A percentile compares a stretch with the other conserved stretches of the same genome.
phyloP scores from a whole-genome alignment of 2,113 vertebrate species.

The Clinocottus analis region DNA sequence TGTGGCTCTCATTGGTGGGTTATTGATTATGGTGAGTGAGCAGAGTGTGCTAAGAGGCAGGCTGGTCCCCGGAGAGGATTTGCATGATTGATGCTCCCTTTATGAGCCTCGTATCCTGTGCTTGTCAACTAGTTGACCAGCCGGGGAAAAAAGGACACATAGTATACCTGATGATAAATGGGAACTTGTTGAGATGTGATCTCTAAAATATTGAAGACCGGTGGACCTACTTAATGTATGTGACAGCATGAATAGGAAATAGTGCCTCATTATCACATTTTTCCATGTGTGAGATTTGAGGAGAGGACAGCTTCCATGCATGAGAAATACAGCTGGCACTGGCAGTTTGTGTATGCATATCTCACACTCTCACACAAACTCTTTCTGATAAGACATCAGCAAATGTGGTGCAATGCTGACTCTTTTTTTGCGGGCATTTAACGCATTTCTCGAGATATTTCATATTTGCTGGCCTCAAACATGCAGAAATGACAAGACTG shows the following conservation, averaged over 20 bases:
- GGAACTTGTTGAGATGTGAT: constrained; percentile 48
- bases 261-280: constrained; percentile 40
- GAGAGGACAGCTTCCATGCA: constrained; percentile 33
- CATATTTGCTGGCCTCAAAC: constrained; percentile 9
- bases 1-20: constrained; percentile 49
- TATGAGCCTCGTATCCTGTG: constrained; percentile 20
- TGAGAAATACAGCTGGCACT: constrained; percentile 20
- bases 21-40: constrained; percentile 74
- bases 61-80: constrained; percentile 44
- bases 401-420: constrained; percentile 46
- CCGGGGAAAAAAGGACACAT: constrained; percentile 17
- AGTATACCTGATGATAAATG: constrained; percentile 62
- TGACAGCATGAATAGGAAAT: constrained; percentile 37
- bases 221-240: constrained; percentile 27
- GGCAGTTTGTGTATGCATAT: constrained; percentile 21
- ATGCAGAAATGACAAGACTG: not conserved
- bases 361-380: not conserved
- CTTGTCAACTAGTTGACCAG: constrained; percentile 60
- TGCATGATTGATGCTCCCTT: constrained; percentile 66
- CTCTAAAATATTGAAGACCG: constrained; percentile 64
- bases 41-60: constrained; percentile 45
- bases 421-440: constrained; percentile 29
- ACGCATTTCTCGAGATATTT: not conserved
- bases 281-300: constrained; percentile 28
- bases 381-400: constrained; percentile 19